Evolutionary conservation across 92 coral and sea anemone species (phyloP).

Genomic region (Zoanthus solanderi): DNA sequence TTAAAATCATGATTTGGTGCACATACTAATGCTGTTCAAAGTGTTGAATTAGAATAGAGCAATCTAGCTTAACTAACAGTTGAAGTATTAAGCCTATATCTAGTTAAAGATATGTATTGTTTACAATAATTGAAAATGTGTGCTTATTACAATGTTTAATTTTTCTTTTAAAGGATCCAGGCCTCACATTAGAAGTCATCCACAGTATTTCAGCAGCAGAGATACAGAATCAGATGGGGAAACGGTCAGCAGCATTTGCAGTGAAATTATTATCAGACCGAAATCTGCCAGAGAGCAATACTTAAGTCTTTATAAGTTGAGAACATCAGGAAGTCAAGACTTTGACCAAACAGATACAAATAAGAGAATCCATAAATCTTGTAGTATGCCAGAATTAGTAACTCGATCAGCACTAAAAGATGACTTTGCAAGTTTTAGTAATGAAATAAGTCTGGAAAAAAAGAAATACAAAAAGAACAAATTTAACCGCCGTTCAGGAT

Average conservation of each 20-base stretch:
- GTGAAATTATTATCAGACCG: constrained; percentile 78
- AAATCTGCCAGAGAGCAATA: constrained; percentile 79
- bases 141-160: neutral
- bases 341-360: constrained; percentile 15
- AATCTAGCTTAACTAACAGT: no score
- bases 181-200: constrained; percentile 62
- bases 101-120: no score
- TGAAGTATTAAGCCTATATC: no score
- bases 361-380: constrained; percentile 66
- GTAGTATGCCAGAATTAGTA: constrained; percentile 87
- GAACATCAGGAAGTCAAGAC: constrained; percentile 43
- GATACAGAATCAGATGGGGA: constrained; percentile 86
- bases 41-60: no score
- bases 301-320: constrained; percentile 78
- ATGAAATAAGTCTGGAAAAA: constrained; percentile 66
- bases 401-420: constrained; percentile 49
- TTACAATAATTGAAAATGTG: no score
- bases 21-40: neutral
- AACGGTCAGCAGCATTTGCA: constrained; percentile 76
- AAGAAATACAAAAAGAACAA: constrained; percentile 73
- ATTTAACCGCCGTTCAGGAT: constrained; percentile 92
- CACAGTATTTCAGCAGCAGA: constrained; percentile 62
- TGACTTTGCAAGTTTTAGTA: constrained; percentile 56
- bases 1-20: neutral
- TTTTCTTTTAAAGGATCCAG: constrained; percentile 44